Percentiles rank a stretch among this genome's conserved stretches.
These are phyloP conservation scores for Solenopsis invicta DNA, from an alignment of 1,140 invertebrate species.

Conservation along the genomic window DNA sequence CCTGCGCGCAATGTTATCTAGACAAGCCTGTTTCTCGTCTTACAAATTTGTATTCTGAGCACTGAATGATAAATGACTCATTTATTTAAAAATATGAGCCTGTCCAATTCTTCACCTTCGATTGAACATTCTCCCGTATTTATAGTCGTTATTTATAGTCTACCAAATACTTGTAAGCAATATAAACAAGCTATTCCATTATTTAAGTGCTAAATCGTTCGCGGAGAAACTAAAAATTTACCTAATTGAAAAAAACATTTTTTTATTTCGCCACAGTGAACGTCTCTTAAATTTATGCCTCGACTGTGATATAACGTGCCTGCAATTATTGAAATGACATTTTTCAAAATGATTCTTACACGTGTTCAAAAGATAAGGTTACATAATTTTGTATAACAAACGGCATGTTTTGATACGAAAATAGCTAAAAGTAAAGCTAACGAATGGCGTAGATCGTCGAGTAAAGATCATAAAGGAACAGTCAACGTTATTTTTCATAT, in stretches of 20 bases:
- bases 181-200: background rate
- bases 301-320: background rate
- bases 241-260: too few relatives aligned
- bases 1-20: background rate
- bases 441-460: background rate
- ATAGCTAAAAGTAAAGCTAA: constrained; percentile 31
- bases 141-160: constrained; percentile 44
- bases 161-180: background rate
- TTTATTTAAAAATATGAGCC: constrained; percentile 30
- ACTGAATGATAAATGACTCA: constrained; percentile 30
- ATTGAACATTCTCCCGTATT: background rate
- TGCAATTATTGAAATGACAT: background rate
- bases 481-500: constrained; percentile 52
- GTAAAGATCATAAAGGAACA: constrained; percentile 47
- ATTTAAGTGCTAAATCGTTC: background rate
- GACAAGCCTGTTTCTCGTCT: constrained; percentile 26
- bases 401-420: constrained; percentile 13
- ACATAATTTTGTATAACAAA: constrained; percentile 21
- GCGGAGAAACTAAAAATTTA: background rate
- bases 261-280: background rate
- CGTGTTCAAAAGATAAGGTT: constrained; percentile 23
- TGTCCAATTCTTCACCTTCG: background rate
- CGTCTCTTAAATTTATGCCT: background rate
- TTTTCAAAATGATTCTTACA: constrained; percentile 14
- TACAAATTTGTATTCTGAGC: background rate